Evolutionary conservation across 1,140 invertebrate genomes (phyloP), one percentile per base, ranked within the genome.

Genomic region (Achroia grisella): DNA sequence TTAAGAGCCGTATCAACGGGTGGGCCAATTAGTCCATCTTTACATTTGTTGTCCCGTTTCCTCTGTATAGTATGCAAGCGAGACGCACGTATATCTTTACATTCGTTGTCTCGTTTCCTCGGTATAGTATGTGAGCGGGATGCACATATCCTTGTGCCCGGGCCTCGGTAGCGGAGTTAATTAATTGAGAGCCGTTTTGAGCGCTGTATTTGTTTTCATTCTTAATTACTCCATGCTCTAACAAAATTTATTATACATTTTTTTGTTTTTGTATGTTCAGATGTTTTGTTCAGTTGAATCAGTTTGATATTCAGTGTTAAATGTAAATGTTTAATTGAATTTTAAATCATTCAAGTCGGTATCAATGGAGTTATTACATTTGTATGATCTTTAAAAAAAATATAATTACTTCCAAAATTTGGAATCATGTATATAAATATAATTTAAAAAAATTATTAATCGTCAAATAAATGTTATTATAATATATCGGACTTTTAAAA

Each of bases 11-110:
- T 54, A 70, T 52, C 66, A 51, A 53, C 60, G 63, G 69, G 69
- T 61, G 66, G 69, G 58, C 60, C 56, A 64, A 70, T 70, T 71
- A 67, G 59, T 66, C 45, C 39, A 15, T 33, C n/a, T 32, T 39
- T 52, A 40, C 9, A 42, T 44, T 49, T 34, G 6, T 62, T 34
- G 6, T 62, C 55, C 51, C 50, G 39, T 39, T 64, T 35, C 34
- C 9, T 31, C 32, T 14, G 10, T 0, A 4, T 48, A 6, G 4
- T 4, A 29, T 43, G 35, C 41, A 49, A 68, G 39, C 33, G 44
- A 44, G 66, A 71, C 44, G 30, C 23, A 28, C 8, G 59, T 66
- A 48, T 39, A 15, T 33, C n/a, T 32, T 39, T 52, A 40, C 9
- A 42, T 44, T 49, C 32, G 6, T 62, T 34, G 6, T 62, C 55